Percentiles rank a stretch among this genome's conserved stretches.
phyloP scores from a whole-genome alignment of 2,888 invertebrate species.

The Ophion slaviceki region DNA sequence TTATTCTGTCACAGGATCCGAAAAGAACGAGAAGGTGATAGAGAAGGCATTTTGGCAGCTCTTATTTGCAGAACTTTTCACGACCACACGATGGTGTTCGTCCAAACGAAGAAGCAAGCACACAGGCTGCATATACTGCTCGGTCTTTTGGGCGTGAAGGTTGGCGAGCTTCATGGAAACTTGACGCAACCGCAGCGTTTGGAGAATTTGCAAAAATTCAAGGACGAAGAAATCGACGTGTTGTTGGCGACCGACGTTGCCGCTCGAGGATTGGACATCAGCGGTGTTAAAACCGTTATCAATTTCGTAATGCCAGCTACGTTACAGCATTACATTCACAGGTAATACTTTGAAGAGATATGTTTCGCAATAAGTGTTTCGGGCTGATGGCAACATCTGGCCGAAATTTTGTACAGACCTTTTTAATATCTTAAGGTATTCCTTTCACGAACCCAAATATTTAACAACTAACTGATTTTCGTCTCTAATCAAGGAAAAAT shows the following conservation, averaged over 20 bases:
- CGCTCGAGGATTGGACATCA: slow-evolving; percentile 97
- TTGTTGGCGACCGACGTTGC: slow-evolving; percentile 98
- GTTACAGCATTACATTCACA: slow-evolving; percentile 97
- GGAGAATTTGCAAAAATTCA: slow-evolving; percentile 94
- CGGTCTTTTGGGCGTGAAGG: slow-evolving; percentile 94
- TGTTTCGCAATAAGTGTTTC: neutral
- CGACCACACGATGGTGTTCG: slow-evolving; percentile 96
- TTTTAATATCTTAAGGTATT: too few relatives aligned
- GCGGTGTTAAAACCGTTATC: slow-evolving; percentile 98
- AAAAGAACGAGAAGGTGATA: slow-evolving; percentile 94
- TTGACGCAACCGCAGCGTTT: slow-evolving; percentile 97
- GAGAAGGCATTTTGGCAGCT: slow-evolving; percentile 94
- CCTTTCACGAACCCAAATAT: too few relatives aligned
- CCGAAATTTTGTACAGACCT: too few relatives aligned
- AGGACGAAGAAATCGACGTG: slow-evolving; percentile 93
- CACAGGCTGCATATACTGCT: slow-evolving; percentile 96
- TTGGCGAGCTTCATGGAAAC: slow-evolving; percentile 97
- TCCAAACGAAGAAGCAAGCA: slow-evolving; percentile 98
- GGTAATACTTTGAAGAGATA: slow-evolving; percentile 80
- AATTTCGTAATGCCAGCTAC: slow-evolving; percentile 98
- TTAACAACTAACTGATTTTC: too few relatives aligned
- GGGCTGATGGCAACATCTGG: neutral
- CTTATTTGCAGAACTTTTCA: slow-evolving; percentile 95
- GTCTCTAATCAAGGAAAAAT: too few relatives aligned
- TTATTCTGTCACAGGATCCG: slow-evolving; percentile 87